These are phyloP conservation scores for Trachemys scripta DNA, from an alignment of 2,113 vertebrate species.

Conservation along the genomic window DNA sequence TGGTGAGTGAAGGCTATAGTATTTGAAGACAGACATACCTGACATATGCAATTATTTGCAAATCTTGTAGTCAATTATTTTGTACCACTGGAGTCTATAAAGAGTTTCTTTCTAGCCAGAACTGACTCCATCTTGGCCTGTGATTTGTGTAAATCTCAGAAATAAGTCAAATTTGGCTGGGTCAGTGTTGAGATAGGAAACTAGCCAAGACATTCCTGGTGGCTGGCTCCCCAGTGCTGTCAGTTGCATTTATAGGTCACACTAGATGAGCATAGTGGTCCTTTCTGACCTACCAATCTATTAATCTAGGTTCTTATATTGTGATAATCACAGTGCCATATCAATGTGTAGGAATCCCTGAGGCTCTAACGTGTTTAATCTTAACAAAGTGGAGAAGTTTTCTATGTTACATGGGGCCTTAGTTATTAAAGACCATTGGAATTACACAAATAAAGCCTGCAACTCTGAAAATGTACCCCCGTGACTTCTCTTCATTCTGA, in stretches of 20 bases:
- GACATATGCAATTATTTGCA: not conserved
- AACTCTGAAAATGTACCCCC: not conserved
- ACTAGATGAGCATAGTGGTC: not conserved
- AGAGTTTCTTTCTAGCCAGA: not conserved
- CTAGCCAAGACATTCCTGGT: not conserved
- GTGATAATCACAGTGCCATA: not conserved
- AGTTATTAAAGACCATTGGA: not conserved
- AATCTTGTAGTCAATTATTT: not conserved
- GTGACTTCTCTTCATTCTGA: not conserved
- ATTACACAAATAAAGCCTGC: not conserved
- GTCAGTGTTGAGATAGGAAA: not conserved
- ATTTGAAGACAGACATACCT: not conserved
- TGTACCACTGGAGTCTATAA: not conserved
- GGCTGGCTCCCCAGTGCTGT: not conserved
- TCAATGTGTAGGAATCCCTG: not conserved
- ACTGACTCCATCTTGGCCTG: not conserved
- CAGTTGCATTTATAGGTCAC: accelerated
- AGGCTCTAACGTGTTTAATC: not conserved
- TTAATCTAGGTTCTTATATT: not conserved
- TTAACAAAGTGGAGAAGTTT: not conserved
- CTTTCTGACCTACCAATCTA: not conserved
- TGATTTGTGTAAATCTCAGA: not conserved
- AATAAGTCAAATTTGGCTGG: not conserved
- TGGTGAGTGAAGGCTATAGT: not conserved
- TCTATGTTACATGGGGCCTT: not conserved